These are phyloP conservation scores for Psittacula derbiana DNA, from an alignment of 2,797 vertebrate genomes.

Conservation along the genomic window DNA sequence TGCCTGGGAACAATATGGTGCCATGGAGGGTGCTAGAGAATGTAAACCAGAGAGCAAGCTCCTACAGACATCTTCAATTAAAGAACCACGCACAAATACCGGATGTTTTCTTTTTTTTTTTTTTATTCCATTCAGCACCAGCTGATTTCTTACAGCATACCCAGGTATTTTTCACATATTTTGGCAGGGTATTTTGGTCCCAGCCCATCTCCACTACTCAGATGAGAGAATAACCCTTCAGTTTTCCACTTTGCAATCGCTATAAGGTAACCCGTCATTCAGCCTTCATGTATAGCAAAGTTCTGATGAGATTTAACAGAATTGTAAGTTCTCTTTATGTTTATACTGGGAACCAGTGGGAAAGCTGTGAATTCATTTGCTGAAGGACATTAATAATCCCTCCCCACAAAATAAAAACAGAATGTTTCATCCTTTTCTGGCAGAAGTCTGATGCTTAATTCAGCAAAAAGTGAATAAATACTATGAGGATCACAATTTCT, in stretches of 20 bases:
- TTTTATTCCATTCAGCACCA: background rate
- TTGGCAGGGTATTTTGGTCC: background rate
- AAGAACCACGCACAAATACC: background rate
- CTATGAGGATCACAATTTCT: background rate
- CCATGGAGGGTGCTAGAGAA: background rate
- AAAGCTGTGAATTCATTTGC: conserved; percentile 56
- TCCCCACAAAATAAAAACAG: background rate
- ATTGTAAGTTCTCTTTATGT: conserved; percentile 57
- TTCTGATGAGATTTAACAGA: conserved; percentile 60
- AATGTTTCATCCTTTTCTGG: background rate
- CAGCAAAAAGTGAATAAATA: conserved; percentile 29
- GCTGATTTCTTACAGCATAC: background rate
- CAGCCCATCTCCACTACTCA: conserved; percentile 18
- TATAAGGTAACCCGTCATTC: conserved; percentile 62
- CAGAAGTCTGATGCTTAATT: conserved; percentile 22
- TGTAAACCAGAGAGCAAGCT: background rate
- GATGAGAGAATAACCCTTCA: conserved; percentile 55
- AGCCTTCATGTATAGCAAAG: conserved; percentile 32
- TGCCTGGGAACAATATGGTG: background rate
- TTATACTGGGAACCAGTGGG: conserved; percentile 41
- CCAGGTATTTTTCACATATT: background rate
- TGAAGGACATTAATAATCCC: conserved; percentile 25
- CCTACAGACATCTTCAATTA: background rate
- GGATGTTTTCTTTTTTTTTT: background rate
- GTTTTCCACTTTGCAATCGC: conserved; percentile 43